Evolutionary conservation across 2,113 vertebrate genomes (phyloP), one percentile per base, ranked within the genome.

Genomic region (Oreochromis spilurus): DNA sequence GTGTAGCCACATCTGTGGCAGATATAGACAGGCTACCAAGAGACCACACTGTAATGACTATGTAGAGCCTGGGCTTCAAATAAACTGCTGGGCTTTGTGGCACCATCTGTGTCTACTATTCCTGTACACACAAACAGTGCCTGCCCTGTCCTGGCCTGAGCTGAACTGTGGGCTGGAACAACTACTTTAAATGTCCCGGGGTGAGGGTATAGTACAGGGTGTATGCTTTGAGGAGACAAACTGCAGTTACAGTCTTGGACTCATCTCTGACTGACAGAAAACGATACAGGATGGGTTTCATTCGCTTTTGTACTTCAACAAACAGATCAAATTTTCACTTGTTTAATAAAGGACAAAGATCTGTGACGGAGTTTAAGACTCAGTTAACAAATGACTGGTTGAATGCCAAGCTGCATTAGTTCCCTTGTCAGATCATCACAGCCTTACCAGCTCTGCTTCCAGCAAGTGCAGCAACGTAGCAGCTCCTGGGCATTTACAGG

Each of bases 41-140:
- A 81, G 86, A 91, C 93, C 93, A 87, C 93, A 94, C 87, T 94
- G 21, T 95, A 96, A 95, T 95, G 89, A 91, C 92, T 94, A 94
- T 90, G 89, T 79, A 89, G 57, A 90, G 86, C 75, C 88, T 29
- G 24, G 88, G 87, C 91, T 95, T 92, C 93, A 96, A 96, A 95
- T 94, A 94, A 93, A 93, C 89, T 81, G 79, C 14, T 86, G 84
- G 88, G 83, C 85, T 93, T 79, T 92, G 94, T 89, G 94, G 91
- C 91, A 45, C 84, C 88, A 85, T 84, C 87, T 89, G 91, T 78
- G 89, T 88, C 62, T 79, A 81, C 89, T 92, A 93, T 92, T 94
- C 86, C 87, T 89, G 88, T 87, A 78, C 55, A 72, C 79, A 81
- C 79, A 87, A 82, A 12, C 79, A 53, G 62, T 60, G 67, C 83